These are phyloP conservation scores for Hydropsyche tenuis DNA, from an alignment of 1,140 invertebrate genomes.

Conservation along the genomic window DNA sequence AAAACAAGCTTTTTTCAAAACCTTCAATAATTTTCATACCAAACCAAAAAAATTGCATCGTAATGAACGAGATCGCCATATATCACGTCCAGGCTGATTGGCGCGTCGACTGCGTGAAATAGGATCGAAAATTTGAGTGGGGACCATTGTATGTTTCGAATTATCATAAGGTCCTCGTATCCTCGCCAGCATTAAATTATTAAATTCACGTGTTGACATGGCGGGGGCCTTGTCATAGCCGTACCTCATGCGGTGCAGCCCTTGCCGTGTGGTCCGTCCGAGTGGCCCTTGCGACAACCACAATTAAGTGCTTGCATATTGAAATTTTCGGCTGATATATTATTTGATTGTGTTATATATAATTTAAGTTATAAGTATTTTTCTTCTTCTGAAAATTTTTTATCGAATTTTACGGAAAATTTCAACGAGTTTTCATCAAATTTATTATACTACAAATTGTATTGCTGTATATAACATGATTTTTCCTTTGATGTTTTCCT, in stretches of 20 bases:
- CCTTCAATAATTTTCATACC: too few species aligned
- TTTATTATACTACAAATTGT: too few species aligned
- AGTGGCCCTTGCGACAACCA: conserved; percentile 26
- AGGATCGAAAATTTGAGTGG: not conserved
- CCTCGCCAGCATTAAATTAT: conserved; percentile 23
- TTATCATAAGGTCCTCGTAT: not conserved
- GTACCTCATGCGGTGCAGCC: conserved; percentile 25
- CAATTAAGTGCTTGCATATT: conserved; percentile 17
- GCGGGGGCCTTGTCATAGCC: conserved; percentile 23
- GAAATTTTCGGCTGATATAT: too few species aligned
- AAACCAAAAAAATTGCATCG: too few species aligned
- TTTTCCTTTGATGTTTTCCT: too few species aligned
- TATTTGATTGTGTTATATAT: too few species aligned
- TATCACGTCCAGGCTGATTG: not conserved
- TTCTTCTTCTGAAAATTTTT: too few species aligned
- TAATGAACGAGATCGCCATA: not conserved
- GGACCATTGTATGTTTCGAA: not conserved
- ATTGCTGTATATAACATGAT: too few species aligned
- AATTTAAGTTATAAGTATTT: too few species aligned
- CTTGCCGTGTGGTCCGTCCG: conserved; percentile 30
- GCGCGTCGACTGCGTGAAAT: not conserved
- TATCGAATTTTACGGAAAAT: too few species aligned
- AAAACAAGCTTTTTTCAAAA: too few species aligned
- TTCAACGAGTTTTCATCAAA: too few species aligned
- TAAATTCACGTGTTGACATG: conserved; percentile 40